phyloP scores from a whole-genome alignment of 2,888 invertebrate genomes.

The Tuta absoluta region DNA sequence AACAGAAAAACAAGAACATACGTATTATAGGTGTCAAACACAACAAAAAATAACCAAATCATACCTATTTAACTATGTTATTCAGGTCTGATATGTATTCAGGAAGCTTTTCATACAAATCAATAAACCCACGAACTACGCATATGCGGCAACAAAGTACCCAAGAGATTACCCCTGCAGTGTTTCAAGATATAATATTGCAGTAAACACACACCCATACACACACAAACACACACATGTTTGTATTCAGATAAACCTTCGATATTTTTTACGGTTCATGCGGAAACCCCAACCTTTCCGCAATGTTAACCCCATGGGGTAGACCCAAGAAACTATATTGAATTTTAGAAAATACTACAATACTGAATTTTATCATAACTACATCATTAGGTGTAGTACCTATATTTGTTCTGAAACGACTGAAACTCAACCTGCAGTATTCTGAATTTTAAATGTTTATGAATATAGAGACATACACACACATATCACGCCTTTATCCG shows the following conservation, averaged over 20 bases:
- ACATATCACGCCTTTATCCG: too few species aligned
- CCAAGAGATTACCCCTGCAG: constrained; percentile 22
- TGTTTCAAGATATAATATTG: constrained; percentile 27
- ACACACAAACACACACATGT: constrained; percentile 5
- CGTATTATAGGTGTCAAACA: too few species aligned
- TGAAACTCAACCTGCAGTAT: too few species aligned
- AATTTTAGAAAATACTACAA: constrained; percentile 24
- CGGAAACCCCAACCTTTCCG: constrained; percentile 2
- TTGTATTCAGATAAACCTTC: constrained; percentile 25
- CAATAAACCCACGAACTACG: constrained; percentile 21
- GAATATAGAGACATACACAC: too few species aligned
- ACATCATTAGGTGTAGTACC: too few species aligned
- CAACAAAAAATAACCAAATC: too few species aligned
- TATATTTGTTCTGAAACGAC: too few species aligned
- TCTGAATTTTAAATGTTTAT: too few species aligned
- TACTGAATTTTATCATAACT: too few species aligned
- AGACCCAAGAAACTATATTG: constrained; percentile 29
- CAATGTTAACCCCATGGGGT: constrained; percentile 24
- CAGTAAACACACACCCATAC: constrained; percentile 14
- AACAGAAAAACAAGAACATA: too few species aligned
- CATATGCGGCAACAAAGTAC: constrained; percentile 21
- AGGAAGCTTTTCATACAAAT: constrained; percentile 23
- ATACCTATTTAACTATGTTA: too few species aligned
- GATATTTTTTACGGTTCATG: constrained; percentile 14
- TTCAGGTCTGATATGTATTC: constrained; percentile 9